Conservation (phyloP, 2,797 vertebrate genomes). For the Vultur gryphus region DNA sequence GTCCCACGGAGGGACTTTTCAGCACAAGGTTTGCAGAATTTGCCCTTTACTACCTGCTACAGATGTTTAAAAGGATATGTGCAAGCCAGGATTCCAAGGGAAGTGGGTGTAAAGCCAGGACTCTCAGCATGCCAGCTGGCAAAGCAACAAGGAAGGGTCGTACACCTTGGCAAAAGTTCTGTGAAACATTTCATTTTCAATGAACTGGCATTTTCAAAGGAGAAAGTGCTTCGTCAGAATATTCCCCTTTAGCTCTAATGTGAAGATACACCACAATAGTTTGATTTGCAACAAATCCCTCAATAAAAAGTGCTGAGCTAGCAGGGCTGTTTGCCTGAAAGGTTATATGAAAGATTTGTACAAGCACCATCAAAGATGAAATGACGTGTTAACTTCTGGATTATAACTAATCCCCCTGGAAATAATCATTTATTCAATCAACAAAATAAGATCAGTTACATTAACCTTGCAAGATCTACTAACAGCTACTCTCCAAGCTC, state of each 20-base stretch:
- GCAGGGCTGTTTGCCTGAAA: not conserved
- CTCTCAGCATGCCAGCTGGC: not conserved
- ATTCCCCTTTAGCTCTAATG: not conserved
- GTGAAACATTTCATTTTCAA: not conserved
- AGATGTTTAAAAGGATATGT: not conserved
- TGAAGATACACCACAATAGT: not conserved
- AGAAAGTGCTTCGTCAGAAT: not conserved
- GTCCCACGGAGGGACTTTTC: not conserved
- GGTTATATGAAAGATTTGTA: not conserved
- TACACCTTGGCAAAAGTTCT: not conserved
- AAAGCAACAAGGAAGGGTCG: not conserved
- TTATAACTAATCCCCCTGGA: constrained; percentile 51
- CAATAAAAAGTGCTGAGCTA: constrained; percentile 20
- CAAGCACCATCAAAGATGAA: not conserved
- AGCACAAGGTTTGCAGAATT: not conserved
- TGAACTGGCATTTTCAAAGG: not conserved
- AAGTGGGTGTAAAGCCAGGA: not conserved
- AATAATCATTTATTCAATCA: constrained; percentile 56
- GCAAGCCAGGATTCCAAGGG: not conserved
- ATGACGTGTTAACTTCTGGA: constrained; percentile 25
- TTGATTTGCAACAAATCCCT: not conserved
- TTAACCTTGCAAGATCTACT: constrained; percentile 26
- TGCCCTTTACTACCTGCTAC: not conserved
- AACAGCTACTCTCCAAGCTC: not conserved
- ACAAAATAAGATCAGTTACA: constrained; percentile 16